Conservation (phyloP, 2,888 invertebrate species). For the Crioceris asparagi region DNA sequence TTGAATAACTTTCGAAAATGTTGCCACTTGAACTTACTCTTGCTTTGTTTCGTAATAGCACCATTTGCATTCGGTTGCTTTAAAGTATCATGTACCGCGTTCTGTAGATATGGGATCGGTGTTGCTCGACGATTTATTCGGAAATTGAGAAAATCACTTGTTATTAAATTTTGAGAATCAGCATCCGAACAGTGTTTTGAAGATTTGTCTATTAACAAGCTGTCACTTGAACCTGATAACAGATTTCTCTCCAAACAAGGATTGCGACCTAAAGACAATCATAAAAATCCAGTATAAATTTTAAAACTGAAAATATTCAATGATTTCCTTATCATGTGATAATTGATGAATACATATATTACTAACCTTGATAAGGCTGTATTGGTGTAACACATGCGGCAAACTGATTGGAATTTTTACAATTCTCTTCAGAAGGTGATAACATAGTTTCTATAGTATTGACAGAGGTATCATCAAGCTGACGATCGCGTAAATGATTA, state of each 20-base stretch:
- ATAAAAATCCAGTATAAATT: constrained; percentile 44
- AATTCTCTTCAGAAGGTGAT: constrained; percentile 47
- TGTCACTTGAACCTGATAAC: constrained; percentile 45
- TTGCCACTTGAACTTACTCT: constrained; percentile 40
- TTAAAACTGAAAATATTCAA: too few relatives aligned
- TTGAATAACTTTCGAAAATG: constrained; percentile 41
- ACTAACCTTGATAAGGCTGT: constrained; percentile 67
- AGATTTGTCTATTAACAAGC: constrained; percentile 53
- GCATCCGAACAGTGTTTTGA: constrained; percentile 45
- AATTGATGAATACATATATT: too few relatives aligned
- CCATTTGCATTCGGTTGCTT: constrained; percentile 34
- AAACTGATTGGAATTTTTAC: constrained; percentile 46
- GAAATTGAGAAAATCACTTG: constrained; percentile 42
- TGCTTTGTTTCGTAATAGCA: constrained; percentile 10
- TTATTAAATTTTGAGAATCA: constrained; percentile 42
- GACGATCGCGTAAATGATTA: constrained; percentile 34
- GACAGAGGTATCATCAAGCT: constrained; percentile 36
- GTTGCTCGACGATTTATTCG: constrained; percentile 41
- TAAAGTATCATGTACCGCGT: constrained; percentile 51
- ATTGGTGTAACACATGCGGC: constrained; percentile 43
- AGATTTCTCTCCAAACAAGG: constrained; percentile 68
- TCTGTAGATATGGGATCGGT: constrained; percentile 62
- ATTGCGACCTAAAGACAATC: constrained; percentile 32
- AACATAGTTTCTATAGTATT: constrained; percentile 52
- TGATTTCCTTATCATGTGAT: too few relatives aligned